Evolutionary conservation across 1,140 invertebrate species (phyloP), one percentile per base, ranked within the genome.

Genomic region (Brachystomella parvula): DNA sequence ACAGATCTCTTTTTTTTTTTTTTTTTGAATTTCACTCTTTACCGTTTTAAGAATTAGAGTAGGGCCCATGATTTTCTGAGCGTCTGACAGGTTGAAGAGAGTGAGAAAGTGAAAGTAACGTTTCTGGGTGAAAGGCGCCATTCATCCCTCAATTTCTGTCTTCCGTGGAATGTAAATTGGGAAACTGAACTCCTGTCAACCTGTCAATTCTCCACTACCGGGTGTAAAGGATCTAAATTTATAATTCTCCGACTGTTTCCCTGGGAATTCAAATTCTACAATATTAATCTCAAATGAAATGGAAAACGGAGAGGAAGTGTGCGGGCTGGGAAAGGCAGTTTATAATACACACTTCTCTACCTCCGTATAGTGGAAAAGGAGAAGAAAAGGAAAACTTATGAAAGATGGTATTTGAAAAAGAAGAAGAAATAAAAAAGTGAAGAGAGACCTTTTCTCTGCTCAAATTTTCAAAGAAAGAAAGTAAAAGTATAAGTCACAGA

Each of bases 211-310:
- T 44, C 57, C 61, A 68, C 49, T 64, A 56, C 60, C 24, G 32
- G 47, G 49, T 61, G 57, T 61, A 61, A 65, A 65, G 67, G 63
- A 68, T 68, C 63, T 68, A 68, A 68, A 68, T 64, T 68, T 68
- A 68, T 68, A 68, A 68, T 68, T 68, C 66, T 49, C 56, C 49
- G 24, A 53, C 15, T 15, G 49, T 26, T 53, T 24, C n/a, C 30
- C 57, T 32, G 32, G 30, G 29, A 39, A 59, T 59, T 47, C 12
- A 53, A 17, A 53, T n/a, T 53, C 49, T 6, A 24, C 21, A 53
- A 15, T n/a, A n/a, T n/a, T n/a, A n/a, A 24, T 21, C 33, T 65
- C 31, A 59, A 49, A 29, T 63, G 44, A 63, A 63, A 49, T 63
- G 61, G 49, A 30, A n/a, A n/a, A n/a, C n/a, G n/a, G n/a, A n/a